Conservation (phyloP, 2,888 invertebrate genomes). For the Cephus runcator region DNA sequence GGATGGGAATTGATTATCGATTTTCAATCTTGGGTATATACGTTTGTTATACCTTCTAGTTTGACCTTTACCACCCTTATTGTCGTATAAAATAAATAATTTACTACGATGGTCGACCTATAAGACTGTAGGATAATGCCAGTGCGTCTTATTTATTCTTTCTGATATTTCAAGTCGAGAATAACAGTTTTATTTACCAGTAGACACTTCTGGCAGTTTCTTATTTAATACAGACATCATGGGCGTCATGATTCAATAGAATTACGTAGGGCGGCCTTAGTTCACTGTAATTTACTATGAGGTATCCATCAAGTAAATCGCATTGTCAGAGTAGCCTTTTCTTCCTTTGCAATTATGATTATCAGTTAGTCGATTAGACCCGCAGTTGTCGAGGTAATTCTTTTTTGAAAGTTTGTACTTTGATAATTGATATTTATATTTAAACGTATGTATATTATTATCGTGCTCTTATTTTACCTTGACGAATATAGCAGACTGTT, state of each 20-base stretch:
- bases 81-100: background rate
- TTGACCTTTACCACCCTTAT: background rate
- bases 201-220: background rate
- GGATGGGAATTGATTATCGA: background rate
- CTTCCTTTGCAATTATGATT: background rate
- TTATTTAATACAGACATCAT: background rate
- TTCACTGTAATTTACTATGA: background rate
- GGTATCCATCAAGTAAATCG: background rate
- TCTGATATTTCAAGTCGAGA: background rate
- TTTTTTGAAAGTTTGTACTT: background rate
- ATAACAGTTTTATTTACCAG: too few relatives aligned
- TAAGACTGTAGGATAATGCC: background rate
- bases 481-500: background rate
- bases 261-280: background rate
- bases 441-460: background rate
- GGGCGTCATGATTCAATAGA: background rate
- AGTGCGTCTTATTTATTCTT: background rate
- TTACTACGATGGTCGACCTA: background rate
- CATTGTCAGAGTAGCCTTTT: background rate
- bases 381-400: background rate
- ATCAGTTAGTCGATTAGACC: background rate
- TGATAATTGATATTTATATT: background rate
- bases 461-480: background rate
- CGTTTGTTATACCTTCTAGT: background rate
- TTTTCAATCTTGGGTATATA: background rate